Conservation (phyloP, 1,140 invertebrate genomes). For the Aleiodes sp. region DNA sequence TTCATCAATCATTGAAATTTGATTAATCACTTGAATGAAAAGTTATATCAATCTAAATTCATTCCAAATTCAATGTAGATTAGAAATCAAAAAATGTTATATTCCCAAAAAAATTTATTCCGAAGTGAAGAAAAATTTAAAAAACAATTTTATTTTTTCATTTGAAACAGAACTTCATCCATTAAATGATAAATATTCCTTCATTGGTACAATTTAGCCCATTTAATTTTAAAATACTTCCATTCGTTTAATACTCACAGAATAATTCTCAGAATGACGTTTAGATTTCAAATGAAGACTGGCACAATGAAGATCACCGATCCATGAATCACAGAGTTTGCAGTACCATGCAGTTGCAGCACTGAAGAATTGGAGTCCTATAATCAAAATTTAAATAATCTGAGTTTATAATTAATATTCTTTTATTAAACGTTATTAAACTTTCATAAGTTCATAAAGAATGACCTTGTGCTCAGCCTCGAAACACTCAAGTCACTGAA, state of each 20-base stretch:
- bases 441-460: slow-evolving; percentile 51
- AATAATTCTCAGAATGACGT: slow-evolving; percentile 80
- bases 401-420: slow-evolving; percentile 24
- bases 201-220: background rate
- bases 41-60: too few relatives aligned
- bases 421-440: slow-evolving; percentile 21
- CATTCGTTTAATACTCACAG: slow-evolving; percentile 68
- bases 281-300: slow-evolving; percentile 83
- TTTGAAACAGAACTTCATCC: too few relatives aligned
- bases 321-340: slow-evolving; percentile 85
- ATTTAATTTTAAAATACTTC: slow-evolving; percentile 20
- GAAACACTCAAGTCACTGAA: slow-evolving; percentile 59
- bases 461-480: slow-evolving; percentile 61
- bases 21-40: too few relatives aligned
- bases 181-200: too few relatives aligned
- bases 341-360: slow-evolving; percentile 90
- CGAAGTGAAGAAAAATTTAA: slow-evolving; percentile 26
- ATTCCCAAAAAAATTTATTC: too few relatives aligned
- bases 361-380: slow-evolving; percentile 85
- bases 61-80: too few relatives aligned
- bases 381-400: slow-evolving; percentile 53
- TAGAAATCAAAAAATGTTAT: too few relatives aligned
- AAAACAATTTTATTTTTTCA: background rate
- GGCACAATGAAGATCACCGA: slow-evolving; percentile 86
- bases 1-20: too few relatives aligned